A percentile compares a stretch with the other conserved stretches of the same genome.
phyloP scores from a whole-genome alignment of 2,113 vertebrate genomes.

The Osmerus mordax region DNA sequence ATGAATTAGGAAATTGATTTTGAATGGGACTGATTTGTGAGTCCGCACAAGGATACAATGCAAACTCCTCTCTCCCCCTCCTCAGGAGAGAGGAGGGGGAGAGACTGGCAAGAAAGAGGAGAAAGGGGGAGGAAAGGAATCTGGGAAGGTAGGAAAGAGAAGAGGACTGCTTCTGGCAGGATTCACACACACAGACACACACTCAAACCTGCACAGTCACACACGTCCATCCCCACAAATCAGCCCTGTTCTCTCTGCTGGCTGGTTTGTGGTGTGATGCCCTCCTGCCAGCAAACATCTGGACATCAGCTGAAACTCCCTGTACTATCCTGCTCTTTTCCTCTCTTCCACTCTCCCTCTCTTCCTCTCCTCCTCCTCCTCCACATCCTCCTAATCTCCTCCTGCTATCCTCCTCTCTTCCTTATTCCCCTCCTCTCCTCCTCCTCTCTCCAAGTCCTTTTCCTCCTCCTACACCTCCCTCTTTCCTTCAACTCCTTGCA shows the following conservation, averaged over 20 bases:
- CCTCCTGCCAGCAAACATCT: not conserved
- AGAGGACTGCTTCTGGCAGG: too few species aligned
- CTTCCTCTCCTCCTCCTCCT: not conserved
- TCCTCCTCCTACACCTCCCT: not conserved
- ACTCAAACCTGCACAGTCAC: not conserved
- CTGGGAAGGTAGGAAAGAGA: too few species aligned
- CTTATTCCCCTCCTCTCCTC: not conserved
- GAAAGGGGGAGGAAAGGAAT: too few species aligned
- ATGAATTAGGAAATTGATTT: too few species aligned
- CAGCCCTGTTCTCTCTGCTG: not conserved
- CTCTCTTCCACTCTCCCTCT: not conserved
- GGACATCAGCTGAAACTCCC: not conserved
- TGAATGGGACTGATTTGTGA: too few species aligned
- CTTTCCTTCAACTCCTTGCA: not conserved
- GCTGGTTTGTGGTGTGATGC: not conserved
- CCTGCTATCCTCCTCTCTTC: not conserved
- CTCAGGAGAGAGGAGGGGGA: too few species aligned
- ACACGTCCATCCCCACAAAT: not conserved
- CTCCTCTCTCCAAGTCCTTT: not conserved
- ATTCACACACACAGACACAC: conserved; percentile 4
- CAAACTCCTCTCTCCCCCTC: too few species aligned
- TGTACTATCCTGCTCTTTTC: not conserved
- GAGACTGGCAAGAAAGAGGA: too few species aligned
- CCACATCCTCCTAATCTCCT: not conserved
- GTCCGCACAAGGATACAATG: too few species aligned